Evolutionary conservation across 2,888 invertebrate species (phyloP).

Genomic region (Agonopterix arenella): DNA sequence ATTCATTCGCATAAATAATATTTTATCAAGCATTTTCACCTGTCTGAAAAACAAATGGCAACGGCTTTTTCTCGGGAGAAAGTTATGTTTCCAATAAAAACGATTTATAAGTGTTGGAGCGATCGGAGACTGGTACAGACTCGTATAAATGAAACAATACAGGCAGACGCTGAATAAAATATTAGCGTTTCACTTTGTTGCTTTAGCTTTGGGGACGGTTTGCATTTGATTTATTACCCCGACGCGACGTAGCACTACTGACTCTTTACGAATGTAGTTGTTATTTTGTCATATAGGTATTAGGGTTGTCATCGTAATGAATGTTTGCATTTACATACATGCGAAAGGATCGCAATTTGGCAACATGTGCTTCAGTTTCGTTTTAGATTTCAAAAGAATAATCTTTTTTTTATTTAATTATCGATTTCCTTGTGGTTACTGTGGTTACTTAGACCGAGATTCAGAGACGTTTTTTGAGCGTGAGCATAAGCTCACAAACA

Average conservation of each 20-base stretch:
- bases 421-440: too few relatives aligned
- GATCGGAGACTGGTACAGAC: conserved; percentile 30
- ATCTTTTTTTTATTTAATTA: too few relatives aligned
- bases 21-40: conserved; percentile 11
- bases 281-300: too few relatives aligned
- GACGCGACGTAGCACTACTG: conserved; percentile 10
- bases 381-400: too few relatives aligned
- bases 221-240: conserved; percentile 41
- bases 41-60: conserved; percentile 10
- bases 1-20: conserved; percentile 4
- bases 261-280: too few relatives aligned
- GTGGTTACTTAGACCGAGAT: too few relatives aligned
- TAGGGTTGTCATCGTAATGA: too few relatives aligned
- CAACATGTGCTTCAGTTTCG: too few relatives aligned
- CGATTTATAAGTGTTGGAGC: conserved; percentile 28
- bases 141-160: conserved; percentile 25
- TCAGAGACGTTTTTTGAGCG: too few relatives aligned
- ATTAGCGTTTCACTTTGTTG: conserved; percentile 28
- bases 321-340: too few relatives aligned
- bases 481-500: too few relatives aligned
- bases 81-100: conserved; percentile 21
- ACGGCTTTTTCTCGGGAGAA: conserved; percentile 1
- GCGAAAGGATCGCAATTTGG: too few relatives aligned
- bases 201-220: conserved; percentile 6
- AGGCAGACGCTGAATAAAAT: conserved; percentile 35